Percentiles rank a stretch among this genome's conserved stretches.
These are phyloP conservation scores for Megalops atlanticus DNA, from an alignment of 2,113 vertebrate genomes.

Conservation along the genomic window DNA sequence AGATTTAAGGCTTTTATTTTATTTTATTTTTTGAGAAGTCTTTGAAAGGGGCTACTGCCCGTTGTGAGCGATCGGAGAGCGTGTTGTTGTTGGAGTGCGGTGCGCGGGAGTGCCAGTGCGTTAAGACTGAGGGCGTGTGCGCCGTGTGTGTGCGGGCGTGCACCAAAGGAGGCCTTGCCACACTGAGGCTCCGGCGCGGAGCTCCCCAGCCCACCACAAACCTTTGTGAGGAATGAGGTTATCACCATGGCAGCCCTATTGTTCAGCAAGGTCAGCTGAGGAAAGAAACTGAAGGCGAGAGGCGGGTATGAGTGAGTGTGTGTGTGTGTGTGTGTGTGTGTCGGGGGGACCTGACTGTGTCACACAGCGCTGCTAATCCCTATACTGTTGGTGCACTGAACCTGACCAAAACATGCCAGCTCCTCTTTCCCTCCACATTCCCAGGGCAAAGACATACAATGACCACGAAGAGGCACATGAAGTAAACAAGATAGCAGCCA, in stretches of 20 bases:
- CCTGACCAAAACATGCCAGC: background rate
- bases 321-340: background rate
- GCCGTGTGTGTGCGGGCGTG: background rate
- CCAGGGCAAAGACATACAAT: background rate
- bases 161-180: background rate
- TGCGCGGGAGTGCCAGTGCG: conserved; percentile 12
- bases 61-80: background rate
- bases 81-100: background rate
- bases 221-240: conserved; percentile 49
- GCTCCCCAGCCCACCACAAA: conserved; percentile 17
- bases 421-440: no score
- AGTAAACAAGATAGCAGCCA: background rate
- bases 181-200: no score
- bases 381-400: background rate
- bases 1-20: background rate
- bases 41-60: background rate
- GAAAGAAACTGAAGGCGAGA: background rate
- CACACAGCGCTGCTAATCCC: conserved; percentile 7
- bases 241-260: conserved; percentile 54
- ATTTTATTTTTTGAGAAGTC: background rate
- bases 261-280: conserved; percentile 40
- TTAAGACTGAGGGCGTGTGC: conserved; percentile 24
- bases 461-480: background rate
- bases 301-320: background rate
- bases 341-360: background rate